These are phyloP conservation scores for Enteromius fasciolatus DNA, from an alignment of 2,797 vertebrate species.

Conservation along the genomic window DNA sequence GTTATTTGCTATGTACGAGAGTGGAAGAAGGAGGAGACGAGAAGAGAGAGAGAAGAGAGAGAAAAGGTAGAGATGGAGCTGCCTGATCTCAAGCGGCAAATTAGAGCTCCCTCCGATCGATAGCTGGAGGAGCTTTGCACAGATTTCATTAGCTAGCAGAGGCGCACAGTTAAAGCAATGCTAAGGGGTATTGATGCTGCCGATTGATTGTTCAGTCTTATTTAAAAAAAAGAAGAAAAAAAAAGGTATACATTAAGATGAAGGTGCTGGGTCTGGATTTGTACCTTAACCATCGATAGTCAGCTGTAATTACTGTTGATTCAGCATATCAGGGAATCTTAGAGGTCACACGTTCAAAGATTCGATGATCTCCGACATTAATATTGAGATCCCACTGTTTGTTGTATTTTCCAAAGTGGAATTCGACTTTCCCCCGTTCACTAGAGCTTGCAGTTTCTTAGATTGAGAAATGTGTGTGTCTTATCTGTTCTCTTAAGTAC, in stretches of 20 bases:
- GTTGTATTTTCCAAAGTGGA: background rate
- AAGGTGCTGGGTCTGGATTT: slow-evolving; percentile 70
- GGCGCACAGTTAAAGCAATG: slow-evolving; percentile 81
- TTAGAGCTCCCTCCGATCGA: slow-evolving; percentile 81
- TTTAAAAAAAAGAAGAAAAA: slow-evolving; percentile 66
- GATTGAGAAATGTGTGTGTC: slow-evolving; percentile 2
- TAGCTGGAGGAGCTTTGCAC: slow-evolving; percentile 74
- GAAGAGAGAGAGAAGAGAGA: slow-evolving; percentile 44
- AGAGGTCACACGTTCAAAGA: slow-evolving; percentile 11
- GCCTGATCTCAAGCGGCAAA: slow-evolving; percentile 82
- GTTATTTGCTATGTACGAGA: slow-evolving; percentile 55
- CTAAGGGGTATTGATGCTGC: slow-evolving; percentile 86
- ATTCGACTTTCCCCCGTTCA: background rate
- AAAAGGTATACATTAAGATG: slow-evolving; percentile 73
- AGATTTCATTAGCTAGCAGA: slow-evolving; percentile 85
- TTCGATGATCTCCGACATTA: background rate
- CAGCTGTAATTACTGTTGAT: slow-evolving; percentile 59
- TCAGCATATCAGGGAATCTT: slow-evolving; percentile 28
- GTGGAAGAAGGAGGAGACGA: slow-evolving; percentile 51
- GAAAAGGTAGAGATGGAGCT: slow-evolving; percentile 55
- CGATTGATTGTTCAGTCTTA: slow-evolving; percentile 87
- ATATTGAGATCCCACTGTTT: slow-evolving; percentile 2
- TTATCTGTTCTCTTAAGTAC: slow-evolving; percentile 24
- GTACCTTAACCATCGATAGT: slow-evolving; percentile 69
- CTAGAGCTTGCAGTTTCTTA: background rate